Conservation (phyloP, 2,888 invertebrate genomes). For the Nomada lathburiana region DNA sequence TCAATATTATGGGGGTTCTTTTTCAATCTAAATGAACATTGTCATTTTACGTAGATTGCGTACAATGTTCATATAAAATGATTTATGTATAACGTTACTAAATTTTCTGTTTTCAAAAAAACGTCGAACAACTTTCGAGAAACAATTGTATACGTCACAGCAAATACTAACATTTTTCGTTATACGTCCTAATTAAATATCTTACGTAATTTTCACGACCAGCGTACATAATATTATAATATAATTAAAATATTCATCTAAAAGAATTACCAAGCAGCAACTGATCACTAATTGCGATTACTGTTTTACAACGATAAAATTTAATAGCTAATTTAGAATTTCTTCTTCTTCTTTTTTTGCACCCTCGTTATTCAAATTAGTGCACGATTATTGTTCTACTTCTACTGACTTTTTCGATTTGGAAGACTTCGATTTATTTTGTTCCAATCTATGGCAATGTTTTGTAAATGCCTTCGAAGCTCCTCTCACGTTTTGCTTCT, state of each 20-base stretch:
- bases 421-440: slow-evolving; percentile 72
- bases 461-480: slow-evolving; percentile 62
- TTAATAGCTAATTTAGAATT: slow-evolving; percentile 27
- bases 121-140: neutral
- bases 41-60: neutral
- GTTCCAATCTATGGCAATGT: slow-evolving; percentile 64
- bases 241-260: slow-evolving; percentile 2
- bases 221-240: slow-evolving; percentile 14
- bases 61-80: neutral
- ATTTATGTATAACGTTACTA: neutral
- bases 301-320: neutral
- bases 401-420: slow-evolving; percentile 64
- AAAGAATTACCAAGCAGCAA: slow-evolving; percentile 19
- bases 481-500: slow-evolving; percentile 70
- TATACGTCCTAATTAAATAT: slow-evolving; percentile 6
- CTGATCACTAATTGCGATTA: slow-evolving; percentile 4
- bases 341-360: slow-evolving; percentile 17
- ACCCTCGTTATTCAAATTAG: slow-evolving; percentile 9
- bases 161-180: neutral
- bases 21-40: neutral
- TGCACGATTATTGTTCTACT: slow-evolving; percentile 26
- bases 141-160: neutral
- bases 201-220: slow-evolving; percentile 12
- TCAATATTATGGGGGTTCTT: neutral
- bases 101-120: slow-evolving; percentile 7